Evolutionary conservation across 1,140 invertebrate genomes (phyloP), one percentile per base, ranked within the genome.

Genomic region (Trichonephila inaurata): DNA sequence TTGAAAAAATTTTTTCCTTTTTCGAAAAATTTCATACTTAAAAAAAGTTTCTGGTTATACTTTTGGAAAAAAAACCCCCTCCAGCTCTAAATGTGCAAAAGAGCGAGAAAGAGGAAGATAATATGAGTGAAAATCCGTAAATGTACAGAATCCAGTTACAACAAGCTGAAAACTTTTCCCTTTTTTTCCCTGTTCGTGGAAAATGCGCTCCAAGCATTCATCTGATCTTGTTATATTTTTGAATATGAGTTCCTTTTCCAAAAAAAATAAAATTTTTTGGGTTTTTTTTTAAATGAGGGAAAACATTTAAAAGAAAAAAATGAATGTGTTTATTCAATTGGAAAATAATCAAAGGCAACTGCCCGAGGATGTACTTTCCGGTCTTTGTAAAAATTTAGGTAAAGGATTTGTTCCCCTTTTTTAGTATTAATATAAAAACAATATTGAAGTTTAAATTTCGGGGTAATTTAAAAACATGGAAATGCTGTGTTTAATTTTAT

Each of bases 141-240:
- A 87, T 87, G 85, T 87, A 62, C 61, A 62, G 85, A 87, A 87
- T 87, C 85, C 85, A 87, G 85, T 87, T 87, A 87, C 10, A 61
- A 24, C 7, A 28, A 58, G 19, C 60, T 77, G n/a, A 87, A 64
- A 87, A 87, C 60, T 77, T 77, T 62, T 40, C 33, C 33, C 33
- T 87, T 87, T 51, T 51, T 51, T 51, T 51, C 10, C 51, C 28
- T 87, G 85, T 87, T 87, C 62, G 33, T 14, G 72, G 33, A 44
- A 28, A 87, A 87, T 16, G 28, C 28, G 58, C 33, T 64, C 24
- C 61, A 18, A 16, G 61, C 61, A 4, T 51, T 24, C 58, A 40
- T 62, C 61, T 62, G 58, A 61, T 87, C 85, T 28, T 62, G n/a
- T 62, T 87, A 87, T 64, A 51, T 58, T 61, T 83, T 83, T 64